Percentiles rank a stretch among this genome's conserved stretches.
phyloP scores from a whole-genome alignment of 2,888 invertebrate genomes.

The Exephanes ischioxanthus region DNA sequence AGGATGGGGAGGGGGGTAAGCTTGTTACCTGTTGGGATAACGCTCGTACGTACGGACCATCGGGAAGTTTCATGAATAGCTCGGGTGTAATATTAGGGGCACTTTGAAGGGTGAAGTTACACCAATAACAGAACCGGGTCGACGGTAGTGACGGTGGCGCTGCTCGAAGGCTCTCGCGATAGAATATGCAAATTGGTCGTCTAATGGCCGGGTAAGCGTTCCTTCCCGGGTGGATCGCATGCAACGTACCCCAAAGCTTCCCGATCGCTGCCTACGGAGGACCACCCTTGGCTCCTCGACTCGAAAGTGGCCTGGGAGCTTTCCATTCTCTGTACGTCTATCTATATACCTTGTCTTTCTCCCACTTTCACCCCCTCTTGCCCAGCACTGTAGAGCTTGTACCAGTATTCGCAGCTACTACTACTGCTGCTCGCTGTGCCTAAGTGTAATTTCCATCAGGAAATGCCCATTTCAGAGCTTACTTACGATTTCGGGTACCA shows the following conservation, averaged over 20 bases:
- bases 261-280: slow-evolving; percentile 51
- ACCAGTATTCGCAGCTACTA: slow-evolving; percentile 31
- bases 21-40: slow-evolving; percentile 72
- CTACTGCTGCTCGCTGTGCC: neutral
- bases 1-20: slow-evolving; percentile 35
- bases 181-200: slow-evolving; percentile 77
- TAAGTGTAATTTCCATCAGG: slow-evolving; percentile 59
- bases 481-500: slow-evolving; percentile 1
- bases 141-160: slow-evolving; percentile 35
- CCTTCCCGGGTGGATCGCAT: slow-evolving; percentile 61
- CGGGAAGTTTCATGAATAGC: slow-evolving; percentile 75
- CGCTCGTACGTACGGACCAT: slow-evolving; percentile 66
- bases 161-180: slow-evolving; percentile 69
- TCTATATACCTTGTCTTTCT: slow-evolving; percentile 25
- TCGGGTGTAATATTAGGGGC: slow-evolving; percentile 74
- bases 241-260: slow-evolving; percentile 53
- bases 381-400: slow-evolving; percentile 43
- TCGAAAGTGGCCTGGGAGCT: slow-evolving; percentile 52
- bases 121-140: slow-evolving; percentile 75
- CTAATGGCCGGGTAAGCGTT: slow-evolving; percentile 74
- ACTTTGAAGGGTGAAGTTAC: slow-evolving; percentile 77
- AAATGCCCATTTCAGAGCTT: slow-evolving; percentile 24
- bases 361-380: slow-evolving; percentile 13
- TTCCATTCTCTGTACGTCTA: slow-evolving; percentile 36
- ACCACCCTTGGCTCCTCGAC: slow-evolving; percentile 46